Percentiles rank a stretch among this genome's conserved stretches.
Evolutionary conservation across 2,113 vertebrate genomes (phyloP).

Genomic region (Carlito syrichta): DNA sequence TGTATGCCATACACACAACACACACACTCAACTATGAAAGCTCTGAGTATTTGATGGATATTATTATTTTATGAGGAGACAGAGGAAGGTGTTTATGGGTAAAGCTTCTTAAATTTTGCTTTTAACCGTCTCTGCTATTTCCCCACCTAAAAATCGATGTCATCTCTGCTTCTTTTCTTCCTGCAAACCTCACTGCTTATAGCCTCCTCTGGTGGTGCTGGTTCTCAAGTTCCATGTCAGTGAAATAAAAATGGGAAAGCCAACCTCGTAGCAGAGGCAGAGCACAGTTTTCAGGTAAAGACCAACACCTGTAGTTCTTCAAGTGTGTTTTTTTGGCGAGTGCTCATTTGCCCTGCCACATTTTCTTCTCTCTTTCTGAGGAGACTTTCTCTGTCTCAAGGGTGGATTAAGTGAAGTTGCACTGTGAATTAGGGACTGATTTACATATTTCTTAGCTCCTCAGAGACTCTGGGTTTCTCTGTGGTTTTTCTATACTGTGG

Average conservation of each 20-base stretch:
- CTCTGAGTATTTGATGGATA: not conserved
- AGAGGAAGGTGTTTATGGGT: not conserved
- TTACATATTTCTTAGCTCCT: not conserved
- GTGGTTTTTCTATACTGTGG: not conserved
- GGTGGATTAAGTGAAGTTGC: not conserved
- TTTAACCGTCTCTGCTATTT: not conserved
- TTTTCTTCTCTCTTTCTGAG: not conserved
- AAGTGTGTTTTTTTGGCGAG: not conserved
- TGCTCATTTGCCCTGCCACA: not conserved
- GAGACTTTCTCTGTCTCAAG: not conserved
- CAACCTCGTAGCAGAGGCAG: not conserved
- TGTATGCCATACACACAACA: fast-evolving
- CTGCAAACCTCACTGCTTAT: not conserved
- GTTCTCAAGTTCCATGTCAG: not conserved
- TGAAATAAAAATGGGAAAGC: not conserved
- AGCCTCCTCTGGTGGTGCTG: not conserved
- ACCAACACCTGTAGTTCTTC: no score
- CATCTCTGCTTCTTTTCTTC: no score
- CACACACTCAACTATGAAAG: not conserved
- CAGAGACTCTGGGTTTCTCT: not conserved
- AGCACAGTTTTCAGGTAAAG: not conserved
- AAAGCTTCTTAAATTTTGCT: not conserved
- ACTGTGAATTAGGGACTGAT: not conserved
- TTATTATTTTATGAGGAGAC: not conserved
- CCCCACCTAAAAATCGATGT: not conserved